Base-by-base conservation (phyloP, 2,888 invertebrate species). In the Drosophila histrio region DNA sequence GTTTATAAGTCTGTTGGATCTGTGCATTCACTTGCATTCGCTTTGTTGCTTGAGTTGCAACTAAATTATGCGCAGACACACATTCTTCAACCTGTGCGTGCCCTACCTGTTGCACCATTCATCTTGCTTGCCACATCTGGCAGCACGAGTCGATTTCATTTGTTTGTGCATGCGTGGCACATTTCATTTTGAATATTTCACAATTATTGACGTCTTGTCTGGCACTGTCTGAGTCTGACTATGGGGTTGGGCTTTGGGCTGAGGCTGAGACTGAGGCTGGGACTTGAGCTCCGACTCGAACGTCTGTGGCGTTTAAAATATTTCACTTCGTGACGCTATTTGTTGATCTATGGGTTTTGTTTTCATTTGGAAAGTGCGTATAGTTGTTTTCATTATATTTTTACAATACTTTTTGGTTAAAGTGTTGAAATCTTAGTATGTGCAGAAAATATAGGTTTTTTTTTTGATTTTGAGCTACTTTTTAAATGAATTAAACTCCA, bases 91-190 rank as follows among this genome's bases (percentile, higher is more conserved):
- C 5, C 41, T 7, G 73, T 83, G 80, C 78, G 83, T 83, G 84
- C 81, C 84, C 75, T 83, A 70, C 61, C 54, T 30, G 41, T 22
- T 65, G 77, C 77, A 49, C 38, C 61, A 68, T 71, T 43, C 61
- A 75, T 75, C 61, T 75, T 65, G 53, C 56, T 47, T 61, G 78
- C 72, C 72, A 69, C 67, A 63, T 30, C 39, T 36, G 41, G 65
- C 36, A 28, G 67, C 64, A 63, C 69, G 61, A 71, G 77, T 65
- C 74, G 62, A 69, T 78, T 62, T 61, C 74, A 67, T 87, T 87
- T 81, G 85, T 78, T 83, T 83, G 79, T 79, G 72, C 82, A 83
- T 87, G 87, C 87, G 87, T 77, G 21, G 61, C 82, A 66, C 82
- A 82, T 73, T 78, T 76, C 73, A 59, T 60, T 71, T 74, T 59